These are phyloP conservation scores for Phrynosoma blainvillii DNA, from an alignment of 2,113 vertebrate species.

Conservation along the genomic window DNA sequence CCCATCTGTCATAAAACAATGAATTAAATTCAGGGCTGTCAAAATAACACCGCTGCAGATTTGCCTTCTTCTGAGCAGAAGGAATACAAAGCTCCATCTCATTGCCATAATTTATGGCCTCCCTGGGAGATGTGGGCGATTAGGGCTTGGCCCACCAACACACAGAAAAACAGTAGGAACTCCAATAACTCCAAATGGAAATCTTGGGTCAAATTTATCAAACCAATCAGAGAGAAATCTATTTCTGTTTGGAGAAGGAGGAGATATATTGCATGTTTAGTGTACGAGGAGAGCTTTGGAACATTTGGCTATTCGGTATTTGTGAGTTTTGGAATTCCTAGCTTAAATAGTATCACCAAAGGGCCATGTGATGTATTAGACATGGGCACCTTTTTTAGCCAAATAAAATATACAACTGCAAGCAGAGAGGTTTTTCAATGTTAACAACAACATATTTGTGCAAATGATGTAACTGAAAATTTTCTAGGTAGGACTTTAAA, in stretches of 20 bases:
- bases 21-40: slow-evolving; percentile 97
- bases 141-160: slow-evolving; percentile 98
- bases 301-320: slow-evolving; percentile 90
- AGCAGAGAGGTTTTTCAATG: slow-evolving; percentile 88
- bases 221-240: slow-evolving; percentile 94
- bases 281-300: slow-evolving; percentile 87
- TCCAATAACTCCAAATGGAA: slow-evolving; percentile 95
- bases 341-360: slow-evolving; percentile 93
- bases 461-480: slow-evolving; percentile 90
- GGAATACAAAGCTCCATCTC: slow-evolving; percentile 97
- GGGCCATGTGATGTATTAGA: slow-evolving; percentile 93
- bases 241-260: slow-evolving; percentile 94
- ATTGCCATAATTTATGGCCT: slow-evolving; percentile 97
- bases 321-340: slow-evolving; percentile 98
- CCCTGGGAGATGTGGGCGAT: slow-evolving; percentile 94
- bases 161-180: slow-evolving; percentile 98
- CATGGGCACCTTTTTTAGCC: slow-evolving; percentile 82
- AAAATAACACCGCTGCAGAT: slow-evolving; percentile 89
- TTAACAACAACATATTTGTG: slow-evolving; percentile 92
- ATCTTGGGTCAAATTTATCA: slow-evolving; percentile 97
- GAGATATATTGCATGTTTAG: slow-evolving; percentile 96
- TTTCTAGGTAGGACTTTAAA: slow-evolving; percentile 76
- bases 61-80: slow-evolving; percentile 86
- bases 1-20: slow-evolving; percentile 99
- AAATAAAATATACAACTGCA: slow-evolving; percentile 97